Base-by-base conservation (phyloP, 2,888 invertebrate species). In the Andrena chrysosceles region DNA sequence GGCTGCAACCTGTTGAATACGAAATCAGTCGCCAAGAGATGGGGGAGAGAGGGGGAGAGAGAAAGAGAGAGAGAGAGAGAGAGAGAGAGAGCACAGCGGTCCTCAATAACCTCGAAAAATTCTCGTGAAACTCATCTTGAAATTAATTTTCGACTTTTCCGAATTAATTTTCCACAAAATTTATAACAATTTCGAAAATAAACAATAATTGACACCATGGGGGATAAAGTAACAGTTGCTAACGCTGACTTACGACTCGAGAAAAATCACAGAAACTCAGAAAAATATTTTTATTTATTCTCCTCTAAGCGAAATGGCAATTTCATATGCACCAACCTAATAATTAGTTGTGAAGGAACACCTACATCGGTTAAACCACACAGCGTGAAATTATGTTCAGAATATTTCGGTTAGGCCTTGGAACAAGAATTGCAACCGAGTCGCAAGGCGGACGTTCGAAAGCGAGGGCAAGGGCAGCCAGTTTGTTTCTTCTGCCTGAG, bases 1-100 rank as follows among this genome's bases (percentile, higher is more conserved):
- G 83, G 79, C 89, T 88, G 88, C 91, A 90, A 91, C 91, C 91
- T 91, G 91, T 91, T 91, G 91, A 91, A 83, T 88, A 77, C 56
- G 64, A 68, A 60, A 75, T 80, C 71, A 75, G 60, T 59, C 77
- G 77, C 74, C 59, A 71, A 71, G 66, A 59, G 71, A 78, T 77
- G 68, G n/a, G 76, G 73, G 33, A 70, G 3, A 66, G 42, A 4
- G 42, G 3, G 42, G 1, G 42, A 13, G 35, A 8, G 35, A 35
- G 35, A 35, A 10, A 10, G 35, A 35, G 35, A 35, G 35, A 35
- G 35, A 35, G 2, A 10, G 35, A 35, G 35, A 35, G 35, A 31
- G 31, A 31, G 31, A 35, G 13, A 35, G 35, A 35, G 35, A 13
- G 42, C 33, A 59, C 54, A 33, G 68, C 74, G 13, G 62, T 48